Evolutionary conservation across 2,113 vertebrate genomes (phyloP).

Genomic region (Sylvilagus bachmani): DNA sequence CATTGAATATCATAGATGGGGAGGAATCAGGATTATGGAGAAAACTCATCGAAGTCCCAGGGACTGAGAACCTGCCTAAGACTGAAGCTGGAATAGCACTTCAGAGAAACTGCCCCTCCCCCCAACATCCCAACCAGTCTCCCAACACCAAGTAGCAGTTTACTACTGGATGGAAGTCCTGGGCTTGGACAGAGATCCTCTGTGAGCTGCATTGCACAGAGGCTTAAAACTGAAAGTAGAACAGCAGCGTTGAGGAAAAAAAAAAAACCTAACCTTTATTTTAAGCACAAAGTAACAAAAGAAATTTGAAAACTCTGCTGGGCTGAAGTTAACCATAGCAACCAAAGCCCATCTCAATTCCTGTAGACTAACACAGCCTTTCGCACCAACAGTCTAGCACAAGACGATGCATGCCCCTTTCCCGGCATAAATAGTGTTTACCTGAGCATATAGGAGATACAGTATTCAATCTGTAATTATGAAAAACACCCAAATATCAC

Average conservation of each 20-base stretch:
- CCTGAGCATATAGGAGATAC: not conserved
- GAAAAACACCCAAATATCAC: not conserved
- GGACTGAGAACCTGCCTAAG: not conserved
- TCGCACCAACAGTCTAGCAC: not conserved
- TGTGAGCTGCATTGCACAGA: conserved; percentile 16
- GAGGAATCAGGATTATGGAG: not conserved
- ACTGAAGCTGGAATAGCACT: not conserved
- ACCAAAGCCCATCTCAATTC: not conserved
- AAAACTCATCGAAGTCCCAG: not conserved
- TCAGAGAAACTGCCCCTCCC: not conserved
- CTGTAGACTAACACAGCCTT: not conserved
- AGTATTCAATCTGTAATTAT: not conserved
- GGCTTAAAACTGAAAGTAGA: not conserved
- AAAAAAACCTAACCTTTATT: not conserved
- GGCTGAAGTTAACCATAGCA: not conserved
- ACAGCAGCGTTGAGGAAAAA: not conserved
- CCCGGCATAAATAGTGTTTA: not conserved
- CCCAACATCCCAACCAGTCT: not conserved
- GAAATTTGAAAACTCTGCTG: not conserved
- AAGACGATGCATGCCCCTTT: not conserved
- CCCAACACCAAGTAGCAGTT: not conserved
- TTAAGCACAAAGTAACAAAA: not conserved
- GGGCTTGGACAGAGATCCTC: not conserved
- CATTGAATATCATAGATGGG: not conserved
- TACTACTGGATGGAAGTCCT: not conserved